A percentile compares a stretch with the other conserved stretches of the same genome.
Conservation (phyloP, 2,888 invertebrate genomes). For the Apodemia duryi region DNA sequence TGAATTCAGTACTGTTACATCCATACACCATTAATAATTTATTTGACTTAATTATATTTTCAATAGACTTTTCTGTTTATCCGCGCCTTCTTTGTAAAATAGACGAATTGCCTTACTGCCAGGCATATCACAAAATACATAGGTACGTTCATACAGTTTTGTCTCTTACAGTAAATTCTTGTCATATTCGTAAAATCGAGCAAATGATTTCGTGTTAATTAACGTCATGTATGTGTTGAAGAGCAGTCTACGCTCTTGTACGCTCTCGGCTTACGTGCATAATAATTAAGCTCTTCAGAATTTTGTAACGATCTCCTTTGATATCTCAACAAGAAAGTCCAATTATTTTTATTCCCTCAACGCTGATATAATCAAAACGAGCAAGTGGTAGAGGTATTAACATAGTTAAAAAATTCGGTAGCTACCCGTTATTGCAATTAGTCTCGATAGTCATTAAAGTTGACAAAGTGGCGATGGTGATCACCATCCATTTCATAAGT, state of each 20-base stretch:
- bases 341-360: not conserved
- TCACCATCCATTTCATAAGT: too few relatives aligned
- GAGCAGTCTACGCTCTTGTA: not conserved
- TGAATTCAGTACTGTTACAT: too few relatives aligned
- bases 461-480: too few relatives aligned
- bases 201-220: slow-evolving; percentile 3
- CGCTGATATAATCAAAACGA: not conserved
- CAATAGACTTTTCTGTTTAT: too few relatives aligned
- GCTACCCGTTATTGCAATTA: too few relatives aligned
- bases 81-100: too few relatives aligned
- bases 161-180: not conserved
- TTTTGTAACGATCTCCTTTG: not conserved
- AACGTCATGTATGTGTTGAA: not conserved
- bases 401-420: too few relatives aligned
- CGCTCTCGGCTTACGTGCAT: not conserved
- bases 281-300: not conserved
- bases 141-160: not conserved
- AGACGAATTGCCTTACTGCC: too few relatives aligned
- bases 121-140: not conserved
- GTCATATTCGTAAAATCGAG: not conserved
- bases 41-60: too few relatives aligned
- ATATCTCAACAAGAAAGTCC: not conserved
- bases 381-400: not conserved
- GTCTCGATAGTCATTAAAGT: too few relatives aligned
- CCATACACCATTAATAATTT: too few relatives aligned